These are phyloP conservation scores for Hypocryptadius cinnamomeus DNA, from an alignment of 2,113 vertebrate genomes.

Conservation along the genomic window DNA sequence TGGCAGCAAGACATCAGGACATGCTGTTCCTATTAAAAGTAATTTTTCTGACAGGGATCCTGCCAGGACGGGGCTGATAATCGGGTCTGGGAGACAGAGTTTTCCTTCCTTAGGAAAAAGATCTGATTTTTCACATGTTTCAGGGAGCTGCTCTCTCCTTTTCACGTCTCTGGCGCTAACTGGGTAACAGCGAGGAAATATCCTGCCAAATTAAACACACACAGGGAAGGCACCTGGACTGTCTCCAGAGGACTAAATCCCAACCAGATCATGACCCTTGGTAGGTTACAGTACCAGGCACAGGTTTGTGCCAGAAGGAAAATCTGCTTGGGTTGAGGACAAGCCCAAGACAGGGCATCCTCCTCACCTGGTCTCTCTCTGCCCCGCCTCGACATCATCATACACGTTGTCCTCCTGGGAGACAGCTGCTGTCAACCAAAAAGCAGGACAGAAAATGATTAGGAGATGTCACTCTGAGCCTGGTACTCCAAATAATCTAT, in stretches of 20 bases:
- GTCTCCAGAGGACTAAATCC: neutral
- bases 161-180: neutral
- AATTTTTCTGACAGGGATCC: conserved; percentile 38
- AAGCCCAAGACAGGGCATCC: neutral
- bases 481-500: neutral
- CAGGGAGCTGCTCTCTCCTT: neutral
- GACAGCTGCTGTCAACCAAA: conserved; percentile 27
- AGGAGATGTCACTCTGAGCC: neutral
- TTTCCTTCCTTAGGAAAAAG: conserved; percentile 16
- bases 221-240: neutral
- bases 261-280: neutral
- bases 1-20: neutral
- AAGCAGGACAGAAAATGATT: neutral
- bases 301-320: neutral
- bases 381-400: neutral
- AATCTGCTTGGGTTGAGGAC: neutral
- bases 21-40: conserved; percentile 26
- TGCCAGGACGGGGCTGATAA: neutral
- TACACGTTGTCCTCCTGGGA: conserved; percentile 49
- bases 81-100: neutral
- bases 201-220: conserved; percentile 10
- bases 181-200: neutral
- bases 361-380: conserved; percentile 57
- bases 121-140: neutral
- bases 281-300: neutral